phyloP scores from a whole-genome alignment of 2,113 vertebrate genomes.

The Psilopogon haemacephalus region DNA sequence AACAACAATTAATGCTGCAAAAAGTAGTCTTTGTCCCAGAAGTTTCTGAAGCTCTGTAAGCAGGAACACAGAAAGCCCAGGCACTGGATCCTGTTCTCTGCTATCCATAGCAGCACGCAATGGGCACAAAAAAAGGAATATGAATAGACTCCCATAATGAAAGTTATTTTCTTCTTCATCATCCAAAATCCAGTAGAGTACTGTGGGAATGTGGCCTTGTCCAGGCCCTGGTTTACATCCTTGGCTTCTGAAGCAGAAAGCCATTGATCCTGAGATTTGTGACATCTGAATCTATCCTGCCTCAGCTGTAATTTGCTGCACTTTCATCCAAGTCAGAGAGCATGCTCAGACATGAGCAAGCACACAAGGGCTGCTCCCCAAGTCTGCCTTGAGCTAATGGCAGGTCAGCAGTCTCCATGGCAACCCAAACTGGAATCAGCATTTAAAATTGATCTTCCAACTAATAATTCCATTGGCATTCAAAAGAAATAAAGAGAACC shows the following conservation, averaged over 20 bases:
- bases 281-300: background rate
- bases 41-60: background rate
- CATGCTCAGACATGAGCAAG: background rate
- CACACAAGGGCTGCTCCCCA: background rate
- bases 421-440: background rate
- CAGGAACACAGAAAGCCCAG: background rate
- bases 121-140: background rate
- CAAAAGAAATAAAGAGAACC: background rate
- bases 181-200: fast-evolving
- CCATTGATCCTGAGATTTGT: background rate
- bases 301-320: background rate
- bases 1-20: background rate
- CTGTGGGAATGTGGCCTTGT: background rate
- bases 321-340: background rate
- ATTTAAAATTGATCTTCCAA: background rate
- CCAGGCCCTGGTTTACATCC: background rate
- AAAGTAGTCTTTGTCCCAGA: background rate
- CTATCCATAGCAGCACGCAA: fast-evolving
- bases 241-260: background rate
- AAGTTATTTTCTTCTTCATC: background rate
- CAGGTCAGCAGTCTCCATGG: background rate
- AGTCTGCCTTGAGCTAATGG: background rate
- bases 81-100: background rate
- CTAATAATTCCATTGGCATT: background rate
- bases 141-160: fast-evolving